A percentile compares a stretch with the other conserved stretches of the same genome.
Evolutionary conservation across 2,113 vertebrate species (phyloP).

Genomic region (Poeciliopsis turrubarensis): DNA sequence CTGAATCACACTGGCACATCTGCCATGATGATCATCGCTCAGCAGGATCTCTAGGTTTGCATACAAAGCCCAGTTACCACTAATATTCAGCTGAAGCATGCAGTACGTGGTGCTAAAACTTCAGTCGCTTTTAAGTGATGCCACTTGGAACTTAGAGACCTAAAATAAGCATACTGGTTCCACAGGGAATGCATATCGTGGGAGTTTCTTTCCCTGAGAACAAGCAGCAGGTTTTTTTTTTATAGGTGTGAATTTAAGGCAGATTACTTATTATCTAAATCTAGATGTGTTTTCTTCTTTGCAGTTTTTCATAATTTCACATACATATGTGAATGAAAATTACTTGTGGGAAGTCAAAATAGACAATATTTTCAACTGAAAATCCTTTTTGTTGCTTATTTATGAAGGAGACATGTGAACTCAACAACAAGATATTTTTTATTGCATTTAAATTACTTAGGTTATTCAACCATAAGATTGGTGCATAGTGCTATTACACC

Average conservation of each 20-base stretch:
- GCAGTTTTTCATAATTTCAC: too few relatives aligned
- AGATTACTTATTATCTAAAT: background rate
- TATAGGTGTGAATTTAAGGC: background rate
- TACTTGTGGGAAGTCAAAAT: too few relatives aligned
- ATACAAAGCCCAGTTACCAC: background rate
- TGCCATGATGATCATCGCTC: background rate
- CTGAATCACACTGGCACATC: conserved; percentile 23
- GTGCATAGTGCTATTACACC: too few relatives aligned
- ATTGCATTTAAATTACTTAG: too few relatives aligned
- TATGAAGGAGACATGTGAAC: too few relatives aligned
- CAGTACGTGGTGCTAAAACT: background rate
- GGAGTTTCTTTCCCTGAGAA: too few relatives aligned
- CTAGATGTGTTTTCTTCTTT: too few relatives aligned
- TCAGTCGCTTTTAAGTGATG: conserved; percentile 17
- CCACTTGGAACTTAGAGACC: background rate
- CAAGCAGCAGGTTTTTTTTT: background rate
- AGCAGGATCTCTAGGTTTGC: conserved; percentile 12
- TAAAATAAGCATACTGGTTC: conserved; percentile 9
- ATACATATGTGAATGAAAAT: too few relatives aligned
- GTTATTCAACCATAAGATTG: too few relatives aligned
- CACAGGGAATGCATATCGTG: background rate
- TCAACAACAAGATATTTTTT: too few relatives aligned
- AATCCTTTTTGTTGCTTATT: too few relatives aligned
- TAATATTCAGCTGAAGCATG: background rate
- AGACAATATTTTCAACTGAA: too few relatives aligned